A percentile compares a stretch with the other conserved stretches of the same genome.
phyloP scores from a whole-genome alignment of 2,113 vertebrate species.

The Emydocephalus ijimae region DNA sequence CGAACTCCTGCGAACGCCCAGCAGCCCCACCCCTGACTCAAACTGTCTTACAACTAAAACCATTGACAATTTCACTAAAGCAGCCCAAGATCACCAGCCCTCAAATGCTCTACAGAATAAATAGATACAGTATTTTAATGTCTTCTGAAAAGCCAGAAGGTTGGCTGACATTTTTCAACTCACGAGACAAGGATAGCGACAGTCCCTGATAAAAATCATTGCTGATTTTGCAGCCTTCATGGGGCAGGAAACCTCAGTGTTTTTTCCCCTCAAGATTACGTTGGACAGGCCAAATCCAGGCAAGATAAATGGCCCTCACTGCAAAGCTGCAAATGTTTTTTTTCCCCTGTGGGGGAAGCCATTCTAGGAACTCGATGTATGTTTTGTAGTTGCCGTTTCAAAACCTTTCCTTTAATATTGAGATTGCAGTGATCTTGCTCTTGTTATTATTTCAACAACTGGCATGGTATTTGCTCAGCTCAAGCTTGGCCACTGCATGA shows the following conservation, averaged over 20 bases:
- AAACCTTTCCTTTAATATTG: background rate
- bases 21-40: too few species aligned
- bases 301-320: background rate
- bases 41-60: background rate
- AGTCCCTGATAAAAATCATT: background rate
- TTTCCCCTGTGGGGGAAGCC: background rate
- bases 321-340: background rate
- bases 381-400: background rate
- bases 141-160: background rate
- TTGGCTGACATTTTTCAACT: background rate
- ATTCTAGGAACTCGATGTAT: background rate
- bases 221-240: background rate
- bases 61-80: background rate
- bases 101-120: background rate
- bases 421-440: background rate
- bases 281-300: background rate
- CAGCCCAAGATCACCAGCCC: background rate
- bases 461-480: background rate
- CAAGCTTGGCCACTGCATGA: background rate
- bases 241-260: too few species aligned
- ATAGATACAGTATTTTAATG: background rate
- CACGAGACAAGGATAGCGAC: background rate
- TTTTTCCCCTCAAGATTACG: background rate
- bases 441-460: background rate
- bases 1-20: too few species aligned